These are phyloP conservation scores for Vidua chalybeata DNA, from an alignment of 2,113 vertebrate genomes.

Conservation along the genomic window DNA sequence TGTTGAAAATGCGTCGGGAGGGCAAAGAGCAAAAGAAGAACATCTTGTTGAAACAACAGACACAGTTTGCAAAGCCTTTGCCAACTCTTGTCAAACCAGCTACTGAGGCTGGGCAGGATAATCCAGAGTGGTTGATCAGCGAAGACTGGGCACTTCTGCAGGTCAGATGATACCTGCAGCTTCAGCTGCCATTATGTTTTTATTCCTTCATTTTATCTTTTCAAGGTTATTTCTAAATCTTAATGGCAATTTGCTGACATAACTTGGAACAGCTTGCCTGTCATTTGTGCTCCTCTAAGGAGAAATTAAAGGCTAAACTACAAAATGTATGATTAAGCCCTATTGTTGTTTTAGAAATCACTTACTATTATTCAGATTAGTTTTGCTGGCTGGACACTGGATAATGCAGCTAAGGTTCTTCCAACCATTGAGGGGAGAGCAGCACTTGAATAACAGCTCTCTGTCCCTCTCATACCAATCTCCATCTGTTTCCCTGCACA, in stretches of 20 bases:
- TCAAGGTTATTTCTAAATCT: not conserved
- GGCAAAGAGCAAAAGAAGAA: conserved; percentile 93
- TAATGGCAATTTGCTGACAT: not conserved
- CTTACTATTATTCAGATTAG: not conserved
- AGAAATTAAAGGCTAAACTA: not conserved
- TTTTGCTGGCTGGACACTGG: not conserved
- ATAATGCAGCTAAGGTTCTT: not conserved
- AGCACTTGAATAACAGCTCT: not conserved
- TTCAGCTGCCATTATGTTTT: not conserved
- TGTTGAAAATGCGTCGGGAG: conserved; percentile 89
- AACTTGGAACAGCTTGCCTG: not conserved
- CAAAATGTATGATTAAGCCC: not conserved
- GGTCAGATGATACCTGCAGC: conserved; percentile 65
- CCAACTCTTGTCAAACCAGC: conserved; percentile 88
- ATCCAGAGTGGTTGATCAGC: conserved; percentile 92
- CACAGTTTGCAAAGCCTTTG: conserved; percentile 88
- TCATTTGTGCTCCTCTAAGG: not conserved
- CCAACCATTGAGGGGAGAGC: not conserved
- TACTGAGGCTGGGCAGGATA: conserved; percentile 87
- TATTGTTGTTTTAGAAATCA: not conserved
- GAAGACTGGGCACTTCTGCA: conserved; percentile 95
- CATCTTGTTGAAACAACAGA: conserved; percentile 90
- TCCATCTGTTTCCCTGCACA: not conserved
- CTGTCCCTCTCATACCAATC: not conserved
- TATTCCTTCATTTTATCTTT: not conserved